Conservation (phyloP, 1,140 invertebrate genomes). For the Neuroterus valhalla region DNA sequence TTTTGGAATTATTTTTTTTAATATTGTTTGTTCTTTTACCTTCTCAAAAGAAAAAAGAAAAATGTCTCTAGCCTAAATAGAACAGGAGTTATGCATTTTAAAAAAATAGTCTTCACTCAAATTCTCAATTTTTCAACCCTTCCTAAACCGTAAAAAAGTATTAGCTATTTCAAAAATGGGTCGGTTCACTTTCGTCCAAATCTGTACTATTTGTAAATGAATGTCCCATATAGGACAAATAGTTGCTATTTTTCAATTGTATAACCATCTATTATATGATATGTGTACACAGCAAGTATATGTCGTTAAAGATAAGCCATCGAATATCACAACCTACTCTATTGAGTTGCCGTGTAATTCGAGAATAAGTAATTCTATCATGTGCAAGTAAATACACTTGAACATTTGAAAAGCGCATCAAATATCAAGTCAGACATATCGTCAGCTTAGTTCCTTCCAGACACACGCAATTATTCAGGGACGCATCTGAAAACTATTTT, state of each 20-base stretch:
- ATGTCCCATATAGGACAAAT: neutral
- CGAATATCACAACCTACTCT: slow-evolving; percentile 14
- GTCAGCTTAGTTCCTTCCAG: neutral
- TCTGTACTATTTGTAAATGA: no score
- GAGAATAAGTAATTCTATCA: slow-evolving; percentile 48
- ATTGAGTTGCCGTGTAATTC: slow-evolving; percentile 10
- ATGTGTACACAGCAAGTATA: neutral
- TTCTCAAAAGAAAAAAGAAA: no score
- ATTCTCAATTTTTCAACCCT: no score
- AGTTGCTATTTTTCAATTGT: neutral
- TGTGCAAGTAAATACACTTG: slow-evolving; percentile 43
- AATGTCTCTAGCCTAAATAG: no score
- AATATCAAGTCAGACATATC: slow-evolving; percentile 14
- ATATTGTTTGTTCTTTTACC: no score
- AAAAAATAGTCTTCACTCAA: no score
- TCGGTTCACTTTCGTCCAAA: no score
- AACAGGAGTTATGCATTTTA: no score
- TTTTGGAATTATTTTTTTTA: no score
- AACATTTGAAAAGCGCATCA: slow-evolving; percentile 1
- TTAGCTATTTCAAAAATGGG: neutral
- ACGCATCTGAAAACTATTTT: neutral
- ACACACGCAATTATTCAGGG: slow-evolving; percentile 19
- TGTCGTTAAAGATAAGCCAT: slow-evolving; percentile 21
- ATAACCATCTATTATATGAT: neutral
- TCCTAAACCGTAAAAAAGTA: no score